Evolutionary conservation across 1,140 invertebrate genomes (phyloP).

Genomic region (Apis laboriosa): DNA sequence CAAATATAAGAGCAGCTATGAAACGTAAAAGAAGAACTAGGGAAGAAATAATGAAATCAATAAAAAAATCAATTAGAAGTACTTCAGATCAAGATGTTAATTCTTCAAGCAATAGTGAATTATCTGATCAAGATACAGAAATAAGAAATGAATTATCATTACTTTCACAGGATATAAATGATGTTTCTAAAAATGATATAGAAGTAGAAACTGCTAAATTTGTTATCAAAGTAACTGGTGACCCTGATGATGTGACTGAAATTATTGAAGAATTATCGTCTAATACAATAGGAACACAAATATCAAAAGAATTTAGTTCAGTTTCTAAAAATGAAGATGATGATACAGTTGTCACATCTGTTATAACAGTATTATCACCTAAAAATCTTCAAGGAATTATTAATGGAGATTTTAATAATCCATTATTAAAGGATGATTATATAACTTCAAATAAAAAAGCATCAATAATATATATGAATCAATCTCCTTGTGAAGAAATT

Average conservation of each 20-base stretch:
- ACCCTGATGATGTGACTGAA: slow-evolving; percentile 70
- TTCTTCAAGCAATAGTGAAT: slow-evolving; percentile 40
- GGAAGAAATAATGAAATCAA: slow-evolving; percentile 57
- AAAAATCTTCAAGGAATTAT: slow-evolving; percentile 23
- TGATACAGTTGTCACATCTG: slow-evolving; percentile 60
- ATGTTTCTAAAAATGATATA: slow-evolving; percentile 18
- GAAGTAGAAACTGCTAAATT: slow-evolving; percentile 53
- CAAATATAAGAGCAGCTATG: slow-evolving; percentile 54
- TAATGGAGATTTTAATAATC: slow-evolving; percentile 14
- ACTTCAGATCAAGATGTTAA: slow-evolving; percentile 35
- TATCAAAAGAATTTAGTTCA: slow-evolving; percentile 22
- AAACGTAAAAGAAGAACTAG: slow-evolving; percentile 64
- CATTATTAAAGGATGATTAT: slow-evolving; percentile 38
- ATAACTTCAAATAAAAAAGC: background rate
- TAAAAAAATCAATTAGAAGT: slow-evolving; percentile 56
- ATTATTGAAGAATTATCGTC: slow-evolving; percentile 70
- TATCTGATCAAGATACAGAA: slow-evolving; percentile 32
- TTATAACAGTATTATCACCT: slow-evolving; percentile 52
- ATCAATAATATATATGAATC: background rate
- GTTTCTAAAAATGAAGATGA: slow-evolving; percentile 19
- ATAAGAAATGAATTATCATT: slow-evolving; percentile 22
- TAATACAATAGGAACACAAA: slow-evolving; percentile 40
- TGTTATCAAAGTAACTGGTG: slow-evolving; percentile 70
- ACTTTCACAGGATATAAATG: background rate
- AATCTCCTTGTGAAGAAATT: background rate